Base-by-base conservation (phyloP, 2,888 invertebrate species). In the Stramonita haemastoma region DNA sequence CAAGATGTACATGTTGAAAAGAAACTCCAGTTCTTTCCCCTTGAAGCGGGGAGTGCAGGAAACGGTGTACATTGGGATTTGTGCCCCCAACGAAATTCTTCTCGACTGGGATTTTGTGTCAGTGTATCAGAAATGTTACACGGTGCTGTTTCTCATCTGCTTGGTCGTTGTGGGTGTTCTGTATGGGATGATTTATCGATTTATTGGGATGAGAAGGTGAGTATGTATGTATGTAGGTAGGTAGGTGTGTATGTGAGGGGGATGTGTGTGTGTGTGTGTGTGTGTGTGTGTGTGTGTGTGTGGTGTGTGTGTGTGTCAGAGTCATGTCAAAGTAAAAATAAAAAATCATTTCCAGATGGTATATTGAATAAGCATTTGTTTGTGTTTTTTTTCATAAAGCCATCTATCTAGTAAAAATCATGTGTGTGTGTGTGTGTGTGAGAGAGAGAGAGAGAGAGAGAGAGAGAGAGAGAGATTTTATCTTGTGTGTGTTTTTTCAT, bases 101-200 rank as follows among this genome's bases (percentile, higher is more conserved):
- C 87, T 95, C n/a, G 92, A 92, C 32, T 77, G 85, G 15, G 89
- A 91, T 0, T 93, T 95, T 88, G 91, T 92, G 34, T 89, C 90
- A n/a, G 92, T 92, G 22, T 95, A 94, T 90, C 95, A 95, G 91
- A 95, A 95, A 89, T 93, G 94, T 17, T 95, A 95, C 91, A 94
- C 94, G 6, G 93, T 94, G 6, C 91, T 95, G 88, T 96, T 93
- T 89, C 91, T 95, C 22, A 91, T 95, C 73, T 95, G 95, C n/a
- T 91, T 96, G 29, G 90, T 95, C 32, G 93, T 95, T 26, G 95
- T 96, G 26, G 92, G 95, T 60, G 92, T 94, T 5, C 93, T 96
- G 34, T 96, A 96, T 91, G 92, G 93, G 57, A 92, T 95, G 87
- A 95, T 96, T 46, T 96, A 95, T 90, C 91, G 93, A n/a, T 95